Conservation (phyloP, 1,140 invertebrate genomes). For the Philopotamus ludificatus region DNA sequence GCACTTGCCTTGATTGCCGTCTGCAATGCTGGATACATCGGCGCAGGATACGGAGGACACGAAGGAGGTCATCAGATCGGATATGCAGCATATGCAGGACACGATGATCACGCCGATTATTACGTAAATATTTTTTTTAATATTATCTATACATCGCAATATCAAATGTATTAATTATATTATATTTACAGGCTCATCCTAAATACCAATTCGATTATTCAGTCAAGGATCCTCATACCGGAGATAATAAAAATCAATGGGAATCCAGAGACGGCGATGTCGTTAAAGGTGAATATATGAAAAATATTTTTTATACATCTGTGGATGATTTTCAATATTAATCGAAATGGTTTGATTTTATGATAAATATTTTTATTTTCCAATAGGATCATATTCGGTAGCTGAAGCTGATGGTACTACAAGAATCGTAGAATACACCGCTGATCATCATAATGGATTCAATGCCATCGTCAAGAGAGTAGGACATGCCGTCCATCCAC, state of each 20-base stretch:
- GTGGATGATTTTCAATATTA: no score
- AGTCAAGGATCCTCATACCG: conserved; percentile 47
- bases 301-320: no score
- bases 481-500: conserved; percentile 55
- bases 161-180: conserved; percentile 6
- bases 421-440: conserved; percentile 58
- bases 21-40: conserved; percentile 35
- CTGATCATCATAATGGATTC: conserved; percentile 58
- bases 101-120: conserved; percentile 37
- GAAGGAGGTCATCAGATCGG: background rate
- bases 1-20: conserved; percentile 33
- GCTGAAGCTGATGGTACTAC: conserved; percentile 61
- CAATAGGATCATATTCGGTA: conserved; percentile 56
- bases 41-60: conserved; percentile 5
- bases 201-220: conserved; percentile 47
- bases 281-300: no score
- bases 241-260: conserved; percentile 48
- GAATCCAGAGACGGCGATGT: conserved; percentile 47
- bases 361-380: no score
- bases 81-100: conserved; percentile 15
- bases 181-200: conserved; percentile 41
- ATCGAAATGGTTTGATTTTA: no score
- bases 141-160: background rate
- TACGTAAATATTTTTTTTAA: conserved; percentile 19
- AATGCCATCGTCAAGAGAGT: conserved; percentile 57